phyloP scores from a whole-genome alignment of 1,140 invertebrate species.

The Pogonus chalceus region DNA sequence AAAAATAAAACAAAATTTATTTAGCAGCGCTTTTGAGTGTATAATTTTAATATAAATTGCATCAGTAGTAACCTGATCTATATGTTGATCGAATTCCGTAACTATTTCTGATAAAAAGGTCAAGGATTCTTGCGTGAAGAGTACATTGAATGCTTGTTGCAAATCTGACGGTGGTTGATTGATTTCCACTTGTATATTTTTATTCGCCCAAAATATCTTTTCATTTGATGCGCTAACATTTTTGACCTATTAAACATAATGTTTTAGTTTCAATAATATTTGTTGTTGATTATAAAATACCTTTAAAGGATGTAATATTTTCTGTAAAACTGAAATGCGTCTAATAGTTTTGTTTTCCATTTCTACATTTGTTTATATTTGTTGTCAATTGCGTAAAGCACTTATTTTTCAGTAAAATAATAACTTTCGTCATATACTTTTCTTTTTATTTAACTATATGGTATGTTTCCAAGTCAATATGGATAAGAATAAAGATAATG shows the following conservation, averaged over 20 bases:
- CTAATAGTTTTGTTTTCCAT: no score
- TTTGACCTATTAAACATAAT: no score
- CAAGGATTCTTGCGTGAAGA: constrained; percentile 11
- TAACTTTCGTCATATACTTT: not conserved
- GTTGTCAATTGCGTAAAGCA: not conserved
- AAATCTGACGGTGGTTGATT: not conserved
- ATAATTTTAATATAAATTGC: not conserved
- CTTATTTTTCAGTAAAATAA: not conserved
- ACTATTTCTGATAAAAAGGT: constrained; percentile 12
- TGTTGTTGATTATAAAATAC: not conserved
- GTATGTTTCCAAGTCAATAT: not conserved
- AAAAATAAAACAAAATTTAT: no score
- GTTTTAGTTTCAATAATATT: no score
- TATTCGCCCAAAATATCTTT: no score
- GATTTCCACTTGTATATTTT: not conserved
- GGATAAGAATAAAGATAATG: not conserved
- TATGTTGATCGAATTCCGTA: constrained; percentile 4
- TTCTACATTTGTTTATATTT: not conserved
- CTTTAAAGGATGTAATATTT: no score
- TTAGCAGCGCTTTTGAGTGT: not conserved
- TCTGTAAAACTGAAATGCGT: no score
- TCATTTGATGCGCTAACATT: no score
- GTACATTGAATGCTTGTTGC: not conserved
- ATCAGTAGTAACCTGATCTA: constrained; percentile 10
- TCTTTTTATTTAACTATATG: not conserved